Percentiles rank a stretch among this genome's conserved stretches.
phyloP scores from a whole-genome alignment of 1,140 invertebrate species.

The Pseudomyrmex concolor region DNA sequence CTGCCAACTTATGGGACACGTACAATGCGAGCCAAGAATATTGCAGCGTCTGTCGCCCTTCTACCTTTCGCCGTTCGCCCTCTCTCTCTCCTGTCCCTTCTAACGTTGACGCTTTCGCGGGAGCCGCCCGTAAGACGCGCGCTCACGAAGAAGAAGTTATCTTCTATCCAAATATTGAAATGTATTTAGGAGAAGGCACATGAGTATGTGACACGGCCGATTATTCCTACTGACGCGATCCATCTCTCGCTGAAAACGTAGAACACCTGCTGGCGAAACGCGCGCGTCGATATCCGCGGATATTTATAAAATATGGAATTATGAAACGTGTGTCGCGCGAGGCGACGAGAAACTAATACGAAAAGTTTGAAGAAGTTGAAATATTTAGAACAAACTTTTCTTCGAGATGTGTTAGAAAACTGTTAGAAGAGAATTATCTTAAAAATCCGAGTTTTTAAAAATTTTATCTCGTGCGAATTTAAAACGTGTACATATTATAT shows the following conservation, averaged over 20 bases:
- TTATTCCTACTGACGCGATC: conserved; percentile 50
- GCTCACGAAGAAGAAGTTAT: conserved; percentile 51
- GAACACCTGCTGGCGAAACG: neutral
- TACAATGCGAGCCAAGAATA: conserved; percentile 83
- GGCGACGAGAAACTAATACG: too few species aligned
- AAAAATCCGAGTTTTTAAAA: too few species aligned
- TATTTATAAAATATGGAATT: conserved; percentile 22
- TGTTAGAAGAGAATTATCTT: neutral
- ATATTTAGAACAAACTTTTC: neutral
- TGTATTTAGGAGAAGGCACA: conserved; percentile 74
- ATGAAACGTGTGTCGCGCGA: too few species aligned
- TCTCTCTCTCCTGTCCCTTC: conserved; percentile 43
- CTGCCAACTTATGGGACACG: conserved; percentile 84
- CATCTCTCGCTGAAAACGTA: neutral
- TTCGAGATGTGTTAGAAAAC: neutral
- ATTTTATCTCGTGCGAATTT: too few species aligned
- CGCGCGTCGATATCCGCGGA: neutral
- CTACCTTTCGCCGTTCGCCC: conserved; percentile 46
- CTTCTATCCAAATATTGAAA: conserved; percentile 76
- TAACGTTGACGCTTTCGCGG: conserved; percentile 47
- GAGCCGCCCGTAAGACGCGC: conserved; percentile 59
- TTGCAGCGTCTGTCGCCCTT: conserved; percentile 76
- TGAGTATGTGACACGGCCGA: conserved; percentile 47
- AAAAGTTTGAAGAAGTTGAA: neutral
- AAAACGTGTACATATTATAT: too few species aligned